Conservation (phyloP, 2,797 vertebrate species). For the Pteronotus mesoamericanus region DNA sequence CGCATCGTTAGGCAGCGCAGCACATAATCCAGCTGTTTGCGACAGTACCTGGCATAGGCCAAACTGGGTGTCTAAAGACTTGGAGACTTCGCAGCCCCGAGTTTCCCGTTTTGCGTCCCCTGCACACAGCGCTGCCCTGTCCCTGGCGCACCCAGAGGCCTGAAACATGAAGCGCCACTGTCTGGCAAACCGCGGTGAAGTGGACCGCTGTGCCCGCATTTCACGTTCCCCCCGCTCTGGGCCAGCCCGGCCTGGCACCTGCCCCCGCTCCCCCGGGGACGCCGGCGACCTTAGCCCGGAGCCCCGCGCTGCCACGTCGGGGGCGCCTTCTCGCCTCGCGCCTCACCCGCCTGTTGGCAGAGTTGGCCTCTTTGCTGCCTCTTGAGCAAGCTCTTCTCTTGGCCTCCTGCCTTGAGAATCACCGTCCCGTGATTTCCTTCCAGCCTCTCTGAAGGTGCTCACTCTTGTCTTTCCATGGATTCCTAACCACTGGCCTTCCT, state of each 20-base stretch:
- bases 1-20: neutral
- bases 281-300: no score
- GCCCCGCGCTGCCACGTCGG: accelerated
- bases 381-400: neutral
- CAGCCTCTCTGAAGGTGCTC: neutral
- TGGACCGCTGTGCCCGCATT: neutral
- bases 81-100: neutral
- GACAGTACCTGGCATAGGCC: no score
- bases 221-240: neutral
- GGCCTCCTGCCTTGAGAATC: neutral
- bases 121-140: no score
- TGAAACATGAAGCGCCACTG: accelerated
- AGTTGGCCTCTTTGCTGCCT: neutral
- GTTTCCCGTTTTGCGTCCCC: neutral
- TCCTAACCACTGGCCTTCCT: neutral
- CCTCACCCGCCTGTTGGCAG: neutral
- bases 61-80: neutral
- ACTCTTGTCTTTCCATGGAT: neutral
- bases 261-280: accelerated
- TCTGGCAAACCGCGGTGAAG: accelerated
- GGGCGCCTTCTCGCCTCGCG: accelerated
- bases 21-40: neutral
- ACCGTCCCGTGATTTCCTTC: neutral
- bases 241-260: accelerated
- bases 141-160: accelerated